Conservation (phyloP, 2,113 vertebrate genomes). For the Gambusia affinis region DNA sequence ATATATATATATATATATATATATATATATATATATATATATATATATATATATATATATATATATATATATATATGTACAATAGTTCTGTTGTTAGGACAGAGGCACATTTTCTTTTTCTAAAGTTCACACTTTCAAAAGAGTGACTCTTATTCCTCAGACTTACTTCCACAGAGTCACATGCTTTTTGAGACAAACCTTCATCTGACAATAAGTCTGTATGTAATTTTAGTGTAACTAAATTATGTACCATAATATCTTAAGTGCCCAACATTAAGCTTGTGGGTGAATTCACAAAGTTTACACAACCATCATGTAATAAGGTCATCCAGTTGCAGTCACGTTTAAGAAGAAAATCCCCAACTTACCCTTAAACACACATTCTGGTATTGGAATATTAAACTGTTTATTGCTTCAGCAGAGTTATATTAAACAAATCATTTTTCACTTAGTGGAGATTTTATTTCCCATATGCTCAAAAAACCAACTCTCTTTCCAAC, state of each 20-base stretch:
- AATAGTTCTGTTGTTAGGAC: neutral
- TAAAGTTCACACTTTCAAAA: neutral
- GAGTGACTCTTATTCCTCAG: neutral
- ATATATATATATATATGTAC: no score
- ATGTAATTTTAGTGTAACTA: neutral
- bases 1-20: no score
- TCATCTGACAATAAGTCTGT: neutral
- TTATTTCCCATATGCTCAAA: neutral
- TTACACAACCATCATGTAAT: neutral
- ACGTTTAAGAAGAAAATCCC: neutral
- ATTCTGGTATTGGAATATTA: no score
- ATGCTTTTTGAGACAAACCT: neutral
- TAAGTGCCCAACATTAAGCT: no score
- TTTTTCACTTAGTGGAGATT: neutral
- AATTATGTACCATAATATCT: neutral
- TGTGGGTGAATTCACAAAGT: neutral
- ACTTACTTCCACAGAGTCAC: no score
- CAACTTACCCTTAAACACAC: neutral
- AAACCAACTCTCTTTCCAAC: constrained; percentile 16
- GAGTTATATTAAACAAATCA: neutral
- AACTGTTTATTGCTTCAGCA: no score
- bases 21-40: no score
- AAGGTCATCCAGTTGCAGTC: neutral
- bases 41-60: no score
- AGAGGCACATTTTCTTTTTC: neutral